phyloP scores from a whole-genome alignment of 1,140 invertebrate species.

The Andrena cerasifolii region DNA sequence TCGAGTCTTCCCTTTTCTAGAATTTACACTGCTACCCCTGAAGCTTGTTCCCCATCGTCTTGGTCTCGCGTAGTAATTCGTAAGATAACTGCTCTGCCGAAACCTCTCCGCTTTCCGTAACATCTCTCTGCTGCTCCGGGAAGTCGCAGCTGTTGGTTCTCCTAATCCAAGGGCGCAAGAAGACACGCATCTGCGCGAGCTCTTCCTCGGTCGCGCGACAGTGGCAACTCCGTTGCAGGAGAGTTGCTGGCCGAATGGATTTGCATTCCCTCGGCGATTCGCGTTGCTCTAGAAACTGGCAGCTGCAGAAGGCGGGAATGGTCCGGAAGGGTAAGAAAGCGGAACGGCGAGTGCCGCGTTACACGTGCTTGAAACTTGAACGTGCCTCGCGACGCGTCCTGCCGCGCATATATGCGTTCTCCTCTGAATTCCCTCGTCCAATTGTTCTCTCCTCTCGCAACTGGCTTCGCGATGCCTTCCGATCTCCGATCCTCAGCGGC shows the following conservation, averaged over 20 bases:
- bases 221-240: neutral
- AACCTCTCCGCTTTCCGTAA: no score
- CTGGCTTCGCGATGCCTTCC: neutral
- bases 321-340: conserved; percentile 81
- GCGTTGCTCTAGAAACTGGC: conserved; percentile 68
- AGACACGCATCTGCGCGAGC: no score
- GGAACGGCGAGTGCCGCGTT: conserved; percentile 74
- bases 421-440: neutral
- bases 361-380: conserved; percentile 70
- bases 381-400: conserved; percentile 55
- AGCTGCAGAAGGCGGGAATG: conserved; percentile 65
- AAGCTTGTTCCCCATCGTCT: no score
- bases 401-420: conserved; percentile 16
- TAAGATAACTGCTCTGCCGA: no score
- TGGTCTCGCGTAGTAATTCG: no score
- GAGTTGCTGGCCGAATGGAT: conserved; percentile 39
- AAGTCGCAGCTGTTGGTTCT: no score
- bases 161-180: no score
- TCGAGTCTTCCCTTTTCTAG: no score
- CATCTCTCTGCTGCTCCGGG: no score
- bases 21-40: no score
- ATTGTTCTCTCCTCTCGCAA: conserved; percentile 24
- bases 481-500: neutral
- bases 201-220: neutral
- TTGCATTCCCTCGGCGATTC: conserved; percentile 8